A percentile compares a stretch with the other conserved stretches of the same genome.
Evolutionary conservation across 1,140 invertebrate species (phyloP).

Genomic region (Drosophila pectinifera): DNA sequence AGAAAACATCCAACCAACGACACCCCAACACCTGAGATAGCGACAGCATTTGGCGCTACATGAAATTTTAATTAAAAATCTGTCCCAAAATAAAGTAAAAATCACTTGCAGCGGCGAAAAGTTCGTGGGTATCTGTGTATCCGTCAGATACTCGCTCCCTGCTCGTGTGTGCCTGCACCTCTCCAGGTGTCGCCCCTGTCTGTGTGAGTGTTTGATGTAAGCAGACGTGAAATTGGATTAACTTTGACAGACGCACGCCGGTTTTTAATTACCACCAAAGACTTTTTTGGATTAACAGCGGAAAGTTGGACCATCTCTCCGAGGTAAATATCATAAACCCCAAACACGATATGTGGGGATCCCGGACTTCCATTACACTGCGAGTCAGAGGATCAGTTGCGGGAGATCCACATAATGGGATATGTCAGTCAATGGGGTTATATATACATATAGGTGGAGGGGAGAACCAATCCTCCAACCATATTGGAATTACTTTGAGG

Average conservation of each 20-base stretch:
- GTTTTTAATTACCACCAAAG: constrained; percentile 73
- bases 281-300: constrained; percentile 65
- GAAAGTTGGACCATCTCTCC: constrained; percentile 36
- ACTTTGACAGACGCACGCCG: constrained; percentile 72
- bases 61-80: constrained; percentile 83
- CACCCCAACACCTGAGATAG: constrained; percentile 30
- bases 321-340: constrained; percentile 39
- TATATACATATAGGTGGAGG: not conserved
- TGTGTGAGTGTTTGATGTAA: constrained; percentile 48
- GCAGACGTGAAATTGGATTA: constrained; percentile 79
- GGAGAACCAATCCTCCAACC: constrained; percentile 6
- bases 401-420: constrained; percentile 48
- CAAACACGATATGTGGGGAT: not conserved
- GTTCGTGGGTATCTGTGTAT: constrained; percentile 41
- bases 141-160: constrained; percentile 47
- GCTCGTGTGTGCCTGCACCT: constrained; percentile 38
- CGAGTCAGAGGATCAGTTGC: constrained; percentile 30
- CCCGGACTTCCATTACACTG: constrained; percentile 31
- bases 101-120: constrained; percentile 51
- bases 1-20: constrained; percentile 39
- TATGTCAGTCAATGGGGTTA: constrained; percentile 35
- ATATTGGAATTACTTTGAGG: not conserved
- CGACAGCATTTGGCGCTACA: constrained; percentile 71
- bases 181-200: constrained; percentile 25
- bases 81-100: constrained; percentile 75